Base-by-base conservation (phyloP, 2,888 invertebrate genomes). In the Hedya salicella region DNA sequence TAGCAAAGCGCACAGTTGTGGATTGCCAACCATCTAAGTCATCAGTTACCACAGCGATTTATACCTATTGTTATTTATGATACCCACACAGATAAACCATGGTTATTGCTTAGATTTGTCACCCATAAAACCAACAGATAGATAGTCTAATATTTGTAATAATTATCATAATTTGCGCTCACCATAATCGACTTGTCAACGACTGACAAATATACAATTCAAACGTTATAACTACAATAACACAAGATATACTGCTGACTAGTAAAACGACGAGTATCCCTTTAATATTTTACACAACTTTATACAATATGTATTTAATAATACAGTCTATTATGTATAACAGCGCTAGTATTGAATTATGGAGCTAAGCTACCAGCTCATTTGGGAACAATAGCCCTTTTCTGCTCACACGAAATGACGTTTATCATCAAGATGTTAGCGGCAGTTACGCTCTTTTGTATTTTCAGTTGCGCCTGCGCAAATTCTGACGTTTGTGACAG, bases 181-280 rank as follows among this genome's bases (percentile, higher is more conserved):
- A 21, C 36, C 36, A 49, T 44, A 64, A 16, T 57, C 63, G 42
- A 42, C 42, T 42, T 64, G 57, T 57, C 57, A 13, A 13, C 63
- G 16, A n/a, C 13, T 64, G 63, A 64, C 56, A 57, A 64, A 64
- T 50, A 25, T 17, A 64, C 36, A 57, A 64, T 50, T 30, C 42
- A 25, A 16, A 32, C 14, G 30, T 11, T 42, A 11, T 13, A 62
- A 39, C 49, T 16, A 40, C 44, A 54, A 54, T 62, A 52, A 19
- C 14, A 19, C 9, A 5, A 36, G 6, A 36, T 11, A 44, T 3
- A 17, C n/a, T n/a, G n/a, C 14, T 53, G 14, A 53, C 14, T 30
- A 11, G 30, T 30, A 49, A 49, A 49, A 49, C 25, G n/a, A 52
- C 13, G 32, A 32, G 1, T 4, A n/a, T 30, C 9, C 9, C 17